These are phyloP conservation scores for Anarrhichthys ocellatus DNA, from an alignment of 2,113 vertebrate species.

Conservation along the genomic window DNA sequence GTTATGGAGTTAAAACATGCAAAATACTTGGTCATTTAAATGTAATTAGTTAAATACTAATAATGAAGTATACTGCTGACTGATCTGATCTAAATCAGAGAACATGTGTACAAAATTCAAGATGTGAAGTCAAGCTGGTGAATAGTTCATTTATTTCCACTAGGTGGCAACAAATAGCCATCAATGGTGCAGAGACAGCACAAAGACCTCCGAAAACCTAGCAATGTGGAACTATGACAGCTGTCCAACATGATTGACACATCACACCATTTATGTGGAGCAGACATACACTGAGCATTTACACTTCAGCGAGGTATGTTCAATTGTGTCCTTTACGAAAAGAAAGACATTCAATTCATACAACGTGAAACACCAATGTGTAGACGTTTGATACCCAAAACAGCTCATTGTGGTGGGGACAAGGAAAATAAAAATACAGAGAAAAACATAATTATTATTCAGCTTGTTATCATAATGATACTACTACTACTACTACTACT, in stretches of 20 bases:
- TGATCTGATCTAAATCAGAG: neutral
- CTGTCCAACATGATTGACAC: too few species aligned
- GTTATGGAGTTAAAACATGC: neutral
- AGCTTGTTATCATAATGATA: neutral
- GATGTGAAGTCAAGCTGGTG: neutral
- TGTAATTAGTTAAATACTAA: neutral
- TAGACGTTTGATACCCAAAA: too few species aligned
- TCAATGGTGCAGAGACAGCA: neutral
- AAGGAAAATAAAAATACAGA: neutral
- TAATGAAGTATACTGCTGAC: neutral
- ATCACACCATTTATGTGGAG: too few species aligned
- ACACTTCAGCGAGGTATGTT: neutral
- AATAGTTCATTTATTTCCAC: neutral
- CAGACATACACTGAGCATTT: neutral
- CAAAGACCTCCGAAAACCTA: neutral
- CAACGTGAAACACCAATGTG: neutral
- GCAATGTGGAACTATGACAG: too few species aligned
- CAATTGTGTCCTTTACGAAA: neutral
- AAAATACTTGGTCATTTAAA: neutral
- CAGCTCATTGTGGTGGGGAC: neutral
- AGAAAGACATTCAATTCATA: neutral
- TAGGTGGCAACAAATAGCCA: slow-evolving; percentile 26
- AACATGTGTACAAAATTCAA: neutral
- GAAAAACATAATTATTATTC: neutral
- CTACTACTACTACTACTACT: neutral